Percentiles rank a stretch among this genome's conserved stretches.
Conservation (phyloP, 2,797 vertebrate species). For the Jordanella pulchra region DNA sequence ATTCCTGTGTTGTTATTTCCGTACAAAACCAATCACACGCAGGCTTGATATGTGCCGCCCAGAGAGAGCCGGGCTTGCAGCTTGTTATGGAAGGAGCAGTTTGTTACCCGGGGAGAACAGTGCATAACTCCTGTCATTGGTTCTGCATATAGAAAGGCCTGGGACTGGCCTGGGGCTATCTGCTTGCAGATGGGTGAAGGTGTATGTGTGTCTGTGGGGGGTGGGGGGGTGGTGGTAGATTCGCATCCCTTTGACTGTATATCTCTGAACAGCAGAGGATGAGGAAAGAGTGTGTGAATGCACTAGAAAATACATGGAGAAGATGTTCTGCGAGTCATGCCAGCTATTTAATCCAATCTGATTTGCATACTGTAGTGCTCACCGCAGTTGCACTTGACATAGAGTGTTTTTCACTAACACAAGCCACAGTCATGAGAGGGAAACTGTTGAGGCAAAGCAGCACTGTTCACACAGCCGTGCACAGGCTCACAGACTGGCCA, state of each 20-base stretch:
- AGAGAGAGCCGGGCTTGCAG: constrained; percentile 59
- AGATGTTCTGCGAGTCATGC: constrained; percentile 52
- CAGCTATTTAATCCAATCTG: constrained; percentile 66
- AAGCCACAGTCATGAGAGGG: constrained; percentile 52
- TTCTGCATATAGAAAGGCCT: constrained; percentile 78
- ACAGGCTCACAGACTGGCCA: constrained; percentile 69
- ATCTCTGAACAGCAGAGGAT: constrained; percentile 70
- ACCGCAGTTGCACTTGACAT: constrained; percentile 74
- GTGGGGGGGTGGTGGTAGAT: constrained; percentile 72
- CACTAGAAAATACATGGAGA: constrained; percentile 33
- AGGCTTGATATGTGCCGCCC: constrained; percentile 52
- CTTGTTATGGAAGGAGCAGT: constrained; percentile 74
- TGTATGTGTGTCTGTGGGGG: constrained; percentile 40
- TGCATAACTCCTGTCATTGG: constrained; percentile 77
- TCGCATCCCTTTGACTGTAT: constrained; percentile 80
- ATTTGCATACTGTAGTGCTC: constrained; percentile 74
- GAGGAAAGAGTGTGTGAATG: constrained; percentile 43
- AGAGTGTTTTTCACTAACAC: constrained; percentile 72
- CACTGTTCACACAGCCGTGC: constrained; percentile 64
- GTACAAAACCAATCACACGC: constrained; percentile 69
- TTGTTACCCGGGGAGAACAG: constrained; percentile 64
- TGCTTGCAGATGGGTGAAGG: constrained; percentile 73
- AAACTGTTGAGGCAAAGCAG: constrained; percentile 59
- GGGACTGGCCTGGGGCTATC: constrained; percentile 76
- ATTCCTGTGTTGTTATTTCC: constrained; percentile 66